Evolutionary conservation across 1,140 invertebrate genomes (phyloP), one percentile per base, ranked within the genome.

Genomic region (Listronotus oregonensis): DNA sequence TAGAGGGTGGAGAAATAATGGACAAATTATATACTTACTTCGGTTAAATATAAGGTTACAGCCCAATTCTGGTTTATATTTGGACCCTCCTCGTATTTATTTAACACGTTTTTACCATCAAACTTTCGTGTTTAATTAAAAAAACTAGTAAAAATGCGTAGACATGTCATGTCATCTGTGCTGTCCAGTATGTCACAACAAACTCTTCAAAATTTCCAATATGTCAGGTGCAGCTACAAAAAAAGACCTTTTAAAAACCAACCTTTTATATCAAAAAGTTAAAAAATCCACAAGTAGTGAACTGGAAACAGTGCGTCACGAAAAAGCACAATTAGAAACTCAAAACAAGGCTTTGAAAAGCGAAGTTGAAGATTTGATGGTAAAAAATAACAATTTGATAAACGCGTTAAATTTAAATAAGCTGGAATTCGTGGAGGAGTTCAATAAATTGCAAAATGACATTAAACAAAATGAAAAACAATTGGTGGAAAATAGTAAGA

Each of bases 201-300:
- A 46, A 6, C 27, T 58, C 44, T 58, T 64, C 54, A 64, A 64
- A 57, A 58, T 64, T 64, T 40, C 46, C 12, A 50, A 64, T 40
- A 64, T 64, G 62, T 64, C 62, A 47, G 12, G 11, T 10, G 11
- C 40, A 12, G 57, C 32, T 40, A 52, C 47, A 50, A 64, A 15
- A 42, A 46, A 27, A 18, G 27, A 56, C 11, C n/a, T 11, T n/a
- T 12, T 9, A 12, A 57, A 64, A 64, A 34, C 6, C 42, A 18
- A 64, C 12, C 43, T 32, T 32, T n/a, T 21, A 8, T 39, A 43
- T 17, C 32, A 15, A 56, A 31, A 34, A 54, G 15, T 9, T n/a
- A 37, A 37, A 32, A 50, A 58, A 55, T 32, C 21, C 6, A 12
- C 8, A 40, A 40, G 32, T 34, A 37, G 18, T 4, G 52, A 64